A percentile compares a stretch with the other conserved stretches of the same genome.
Evolutionary conservation across 2,113 vertebrate genomes (phyloP).

Genomic region (Trinectes maculatus): DNA sequence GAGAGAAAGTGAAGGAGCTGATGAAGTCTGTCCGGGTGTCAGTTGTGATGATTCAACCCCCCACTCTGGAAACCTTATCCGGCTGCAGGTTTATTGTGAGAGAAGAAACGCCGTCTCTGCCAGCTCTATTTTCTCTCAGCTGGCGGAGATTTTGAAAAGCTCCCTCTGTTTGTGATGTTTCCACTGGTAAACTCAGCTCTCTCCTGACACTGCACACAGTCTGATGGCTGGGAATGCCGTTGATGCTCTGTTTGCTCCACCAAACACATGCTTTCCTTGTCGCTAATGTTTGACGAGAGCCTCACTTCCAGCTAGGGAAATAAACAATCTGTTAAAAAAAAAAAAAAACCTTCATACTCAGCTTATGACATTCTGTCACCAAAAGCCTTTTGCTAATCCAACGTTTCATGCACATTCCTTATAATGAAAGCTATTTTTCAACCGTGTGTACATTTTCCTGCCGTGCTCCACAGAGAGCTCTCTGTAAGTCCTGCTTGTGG

Average conservation of each 20-base stretch:
- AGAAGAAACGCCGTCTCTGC: slow-evolving; percentile 30
- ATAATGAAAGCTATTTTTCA: slow-evolving; percentile 35
- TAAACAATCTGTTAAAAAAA: too few species aligned
- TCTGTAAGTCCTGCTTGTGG: slow-evolving; percentile 47
- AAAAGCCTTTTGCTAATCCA: not conserved
- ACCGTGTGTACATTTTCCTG: slow-evolving; percentile 30
- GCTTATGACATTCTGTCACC: not conserved
- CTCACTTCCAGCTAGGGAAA: slow-evolving; percentile 38
- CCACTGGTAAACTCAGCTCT: slow-evolving; percentile 51
- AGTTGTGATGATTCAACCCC: slow-evolving; percentile 43
- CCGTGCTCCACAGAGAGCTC: slow-evolving; percentile 25
- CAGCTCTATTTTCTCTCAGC: slow-evolving; percentile 45
- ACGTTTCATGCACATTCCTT: slow-evolving; percentile 12
- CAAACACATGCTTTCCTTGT: slow-evolving; percentile 43
- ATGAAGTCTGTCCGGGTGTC: slow-evolving; percentile 28
- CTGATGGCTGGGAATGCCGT: slow-evolving; percentile 3
- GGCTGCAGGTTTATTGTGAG: slow-evolving; percentile 48
- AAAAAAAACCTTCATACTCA: not conserved
- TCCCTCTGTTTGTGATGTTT: slow-evolving; percentile 47
- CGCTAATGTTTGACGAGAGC: slow-evolving; percentile 59
- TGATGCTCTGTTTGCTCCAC: slow-evolving; percentile 47
- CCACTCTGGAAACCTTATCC: slow-evolving; percentile 42
- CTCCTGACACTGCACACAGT: slow-evolving; percentile 45
- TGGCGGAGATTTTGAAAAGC: slow-evolving; percentile 15
- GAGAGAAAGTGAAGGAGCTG: slow-evolving; percentile 17